These are phyloP conservation scores for Stenichneumon culpator DNA, from an alignment of 2,888 invertebrate genomes.

Conservation along the genomic window DNA sequence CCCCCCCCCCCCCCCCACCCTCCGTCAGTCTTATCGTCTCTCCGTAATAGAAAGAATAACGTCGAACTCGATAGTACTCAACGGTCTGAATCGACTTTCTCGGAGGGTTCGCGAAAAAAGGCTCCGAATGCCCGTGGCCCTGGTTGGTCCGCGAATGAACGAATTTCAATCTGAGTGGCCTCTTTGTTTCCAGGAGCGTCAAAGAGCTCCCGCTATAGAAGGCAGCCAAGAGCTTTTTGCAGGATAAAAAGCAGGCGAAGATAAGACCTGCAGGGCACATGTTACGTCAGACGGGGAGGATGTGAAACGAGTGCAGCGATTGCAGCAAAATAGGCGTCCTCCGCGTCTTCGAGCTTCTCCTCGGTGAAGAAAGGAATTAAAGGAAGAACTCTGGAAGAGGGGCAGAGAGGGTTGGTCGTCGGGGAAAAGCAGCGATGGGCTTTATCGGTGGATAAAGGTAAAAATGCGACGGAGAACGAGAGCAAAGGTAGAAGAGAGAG, in stretches of 20 bases:
- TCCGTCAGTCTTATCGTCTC: constrained; percentile 71
- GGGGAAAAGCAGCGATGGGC: neutral
- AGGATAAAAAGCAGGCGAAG: constrained; percentile 30
- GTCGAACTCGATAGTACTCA: constrained; percentile 74
- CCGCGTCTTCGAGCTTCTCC: neutral
- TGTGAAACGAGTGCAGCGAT: neutral
- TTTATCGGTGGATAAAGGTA: constrained; percentile 17
- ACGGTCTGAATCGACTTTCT: constrained; percentile 64
- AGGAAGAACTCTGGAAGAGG: neutral
- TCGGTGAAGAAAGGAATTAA: neutral
- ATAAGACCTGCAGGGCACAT: constrained; percentile 39
- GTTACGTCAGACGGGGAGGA: neutral
- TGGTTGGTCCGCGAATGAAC: constrained; percentile 54
- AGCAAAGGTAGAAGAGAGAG: neutral
- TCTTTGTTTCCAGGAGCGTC: constrained; percentile 76
- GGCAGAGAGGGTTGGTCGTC: neutral
- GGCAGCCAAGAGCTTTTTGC: constrained; percentile 16
- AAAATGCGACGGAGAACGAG: constrained; percentile 21
- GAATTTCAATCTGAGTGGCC: constrained; percentile 78
- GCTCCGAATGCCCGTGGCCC: constrained; percentile 23
- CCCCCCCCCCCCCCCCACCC: constrained; percentile 10
- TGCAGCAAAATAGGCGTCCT: neutral
- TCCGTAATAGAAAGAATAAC: constrained; percentile 77
- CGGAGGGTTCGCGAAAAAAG: constrained; percentile 18
- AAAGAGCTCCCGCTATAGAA: constrained; percentile 69